Percentiles rank a stretch among this genome's conserved stretches.
Evolutionary conservation across 2,113 vertebrate species (phyloP).

Genomic region (Ardeotis arabs): DNA sequence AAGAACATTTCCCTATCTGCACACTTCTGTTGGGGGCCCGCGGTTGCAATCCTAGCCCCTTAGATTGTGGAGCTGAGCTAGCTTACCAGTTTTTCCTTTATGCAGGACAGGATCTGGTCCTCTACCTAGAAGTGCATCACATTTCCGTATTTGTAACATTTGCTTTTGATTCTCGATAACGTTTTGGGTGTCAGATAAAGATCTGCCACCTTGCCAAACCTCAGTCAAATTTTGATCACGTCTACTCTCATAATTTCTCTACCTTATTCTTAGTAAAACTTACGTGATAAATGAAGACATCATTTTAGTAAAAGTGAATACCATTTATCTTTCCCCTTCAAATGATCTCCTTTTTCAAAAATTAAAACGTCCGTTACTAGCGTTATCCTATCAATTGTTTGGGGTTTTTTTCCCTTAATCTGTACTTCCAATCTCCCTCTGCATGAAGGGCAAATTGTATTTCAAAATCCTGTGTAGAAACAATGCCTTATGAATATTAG

Average conservation of each 20-base stretch:
- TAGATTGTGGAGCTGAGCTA: background rate
- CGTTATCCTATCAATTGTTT: background rate
- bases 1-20: background rate
- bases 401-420: background rate
- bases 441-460: background rate
- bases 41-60: background rate
- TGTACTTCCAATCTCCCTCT: background rate
- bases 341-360: background rate
- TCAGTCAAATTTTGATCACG: background rate
- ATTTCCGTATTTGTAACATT: background rate
- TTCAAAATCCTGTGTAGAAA: background rate
- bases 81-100: background rate
- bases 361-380: background rate
- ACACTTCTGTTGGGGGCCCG: background rate
- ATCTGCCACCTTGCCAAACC: background rate
- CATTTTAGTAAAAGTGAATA: background rate
- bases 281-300: background rate
- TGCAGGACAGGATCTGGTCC: background rate
- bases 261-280: background rate
- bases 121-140: background rate
- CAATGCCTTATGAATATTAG: background rate
- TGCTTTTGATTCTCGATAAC: accelerated
- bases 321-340: background rate
- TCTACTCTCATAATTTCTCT: background rate
- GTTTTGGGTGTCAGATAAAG: background rate